phyloP scores from a whole-genome alignment of 2,797 vertebrate genomes.

The Thunnus albacares region DNA sequence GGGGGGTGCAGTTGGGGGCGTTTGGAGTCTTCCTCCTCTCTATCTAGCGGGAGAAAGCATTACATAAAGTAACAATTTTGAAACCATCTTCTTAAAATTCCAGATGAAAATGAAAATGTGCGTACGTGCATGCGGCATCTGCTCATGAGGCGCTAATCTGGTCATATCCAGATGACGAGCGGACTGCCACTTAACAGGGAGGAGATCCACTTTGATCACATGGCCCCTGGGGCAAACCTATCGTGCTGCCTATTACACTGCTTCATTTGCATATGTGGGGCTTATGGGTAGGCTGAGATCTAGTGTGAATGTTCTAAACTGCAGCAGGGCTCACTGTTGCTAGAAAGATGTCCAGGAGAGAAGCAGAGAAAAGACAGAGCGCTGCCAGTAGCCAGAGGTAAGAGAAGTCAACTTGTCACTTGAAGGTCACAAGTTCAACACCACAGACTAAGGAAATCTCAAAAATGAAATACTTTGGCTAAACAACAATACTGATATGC shows the following conservation, averaged over 20 bases:
- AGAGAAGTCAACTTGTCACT: constrained; percentile 62
- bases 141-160: constrained; percentile 80
- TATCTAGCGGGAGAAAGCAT: constrained; percentile 63
- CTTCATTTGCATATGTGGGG: constrained; percentile 85
- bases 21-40: constrained; percentile 47
- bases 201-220: constrained; percentile 89
- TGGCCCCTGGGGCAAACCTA: constrained; percentile 80
- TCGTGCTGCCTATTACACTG: constrained; percentile 84
- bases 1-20: not conserved
- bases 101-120: constrained; percentile 77
- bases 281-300: constrained; percentile 82
- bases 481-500: constrained; percentile 49
- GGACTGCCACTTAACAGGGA: constrained; percentile 85
- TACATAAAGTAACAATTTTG: constrained; percentile 84
- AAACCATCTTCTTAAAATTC: constrained; percentile 80
- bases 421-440: constrained; percentile 75
- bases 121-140: constrained; percentile 50
- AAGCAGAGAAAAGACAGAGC: constrained; percentile 54
- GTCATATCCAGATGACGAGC: constrained; percentile 83
- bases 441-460: constrained; percentile 28
- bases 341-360: constrained; percentile 68
- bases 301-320: constrained; percentile 76
- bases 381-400: constrained; percentile 63
- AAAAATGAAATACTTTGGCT: constrained; percentile 40
- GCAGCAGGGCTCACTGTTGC: constrained; percentile 68